phyloP scores from a whole-genome alignment of 2,113 vertebrate species.

The Quiscalus mexicanus region DNA sequence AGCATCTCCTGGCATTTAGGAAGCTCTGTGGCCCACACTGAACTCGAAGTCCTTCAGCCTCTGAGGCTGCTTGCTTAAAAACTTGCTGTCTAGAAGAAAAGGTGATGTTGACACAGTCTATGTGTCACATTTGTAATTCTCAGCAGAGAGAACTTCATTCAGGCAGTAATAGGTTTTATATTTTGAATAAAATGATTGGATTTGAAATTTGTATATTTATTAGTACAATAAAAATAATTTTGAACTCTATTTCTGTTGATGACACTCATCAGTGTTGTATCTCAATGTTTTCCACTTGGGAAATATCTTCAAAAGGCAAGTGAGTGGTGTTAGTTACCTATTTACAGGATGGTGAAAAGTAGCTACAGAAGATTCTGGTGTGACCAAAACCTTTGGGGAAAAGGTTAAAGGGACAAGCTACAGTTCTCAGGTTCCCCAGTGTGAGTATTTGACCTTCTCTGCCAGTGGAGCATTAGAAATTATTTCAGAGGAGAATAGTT shows the following conservation, averaged over 20 bases:
- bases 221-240: background rate
- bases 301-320: background rate
- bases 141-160: background rate
- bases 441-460: background rate
- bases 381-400: background rate
- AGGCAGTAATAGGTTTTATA: background rate
- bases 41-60: background rate
- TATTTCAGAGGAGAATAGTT: background rate
- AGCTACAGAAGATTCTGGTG: background rate
- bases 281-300: background rate
- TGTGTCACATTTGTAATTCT: background rate
- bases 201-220: background rate
- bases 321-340: background rate
- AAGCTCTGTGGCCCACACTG: background rate
- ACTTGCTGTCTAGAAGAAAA: background rate
- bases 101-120: background rate
- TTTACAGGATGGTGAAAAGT: background rate
- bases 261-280: background rate
- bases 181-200: background rate
- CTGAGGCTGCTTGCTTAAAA: background rate
- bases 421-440: background rate
- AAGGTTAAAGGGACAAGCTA: background rate
- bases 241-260: background rate
- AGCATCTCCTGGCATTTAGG: background rate
- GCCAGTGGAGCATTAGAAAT: background rate